phyloP scores from a whole-genome alignment of 30 jellyfish, hydroid and myxozoan genomes.

The Calvadosia cruxmelitensis region DNA sequence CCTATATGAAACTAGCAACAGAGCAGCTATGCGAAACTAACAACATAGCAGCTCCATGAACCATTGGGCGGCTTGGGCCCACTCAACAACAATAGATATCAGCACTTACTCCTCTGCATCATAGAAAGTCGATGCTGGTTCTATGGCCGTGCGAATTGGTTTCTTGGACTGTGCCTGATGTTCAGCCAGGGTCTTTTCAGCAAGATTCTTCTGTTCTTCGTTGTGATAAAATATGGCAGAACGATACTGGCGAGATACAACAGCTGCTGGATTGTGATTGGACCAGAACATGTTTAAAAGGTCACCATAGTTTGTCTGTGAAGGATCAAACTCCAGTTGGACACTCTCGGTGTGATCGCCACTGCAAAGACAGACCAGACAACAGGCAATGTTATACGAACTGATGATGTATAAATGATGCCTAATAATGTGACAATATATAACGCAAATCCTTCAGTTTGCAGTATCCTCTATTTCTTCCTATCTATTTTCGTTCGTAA shows the following conservation, averaged over 20 bases:
- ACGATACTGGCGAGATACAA: slow-evolving; percentile 56
- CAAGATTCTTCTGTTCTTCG: slow-evolving; percentile 53
- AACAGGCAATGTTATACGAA: no score
- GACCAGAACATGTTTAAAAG: slow-evolving; percentile 67
- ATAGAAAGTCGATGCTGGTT: slow-evolving; percentile 76
- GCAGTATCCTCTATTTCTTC: no score
- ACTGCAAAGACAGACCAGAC: slow-evolving; percentile 12
- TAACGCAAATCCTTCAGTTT: no score
- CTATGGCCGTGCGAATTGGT: slow-evolving; percentile 42
- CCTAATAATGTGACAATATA: no score
- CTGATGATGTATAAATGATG: neutral
- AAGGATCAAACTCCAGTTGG: slow-evolving; percentile 56
- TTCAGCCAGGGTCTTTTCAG: slow-evolving; percentile 50
- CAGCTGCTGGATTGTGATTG: slow-evolving; percentile 69
- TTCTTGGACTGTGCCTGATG: slow-evolving; percentile 17
- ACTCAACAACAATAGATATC: no score
- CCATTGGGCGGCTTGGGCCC: no score
- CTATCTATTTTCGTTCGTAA: no score
- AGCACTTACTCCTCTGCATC: slow-evolving; percentile 89
- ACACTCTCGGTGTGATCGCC: slow-evolving; percentile 92
- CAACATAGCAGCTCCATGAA: no score
- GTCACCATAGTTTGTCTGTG: slow-evolving; percentile 36
- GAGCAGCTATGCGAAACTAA: no score
- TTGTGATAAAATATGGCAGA: slow-evolving; percentile 81
- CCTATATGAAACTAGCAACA: no score